Evolutionary conservation across 2,888 invertebrate genomes (phyloP).

Genomic region (Aphodius sticticus): DNA sequence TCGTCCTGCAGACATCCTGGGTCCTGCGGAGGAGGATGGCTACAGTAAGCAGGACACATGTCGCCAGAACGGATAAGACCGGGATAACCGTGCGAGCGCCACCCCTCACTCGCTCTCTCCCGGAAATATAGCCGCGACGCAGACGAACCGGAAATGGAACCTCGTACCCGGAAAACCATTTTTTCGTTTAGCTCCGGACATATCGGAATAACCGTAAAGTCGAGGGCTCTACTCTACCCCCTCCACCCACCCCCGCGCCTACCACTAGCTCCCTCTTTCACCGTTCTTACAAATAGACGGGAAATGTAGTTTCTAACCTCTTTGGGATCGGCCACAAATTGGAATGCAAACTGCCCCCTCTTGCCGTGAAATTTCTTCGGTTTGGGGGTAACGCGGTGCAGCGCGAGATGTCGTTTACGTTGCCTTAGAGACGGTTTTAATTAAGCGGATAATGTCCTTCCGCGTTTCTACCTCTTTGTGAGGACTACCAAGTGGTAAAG

Average conservation of each 20-base stretch:
- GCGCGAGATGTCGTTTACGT: neutral
- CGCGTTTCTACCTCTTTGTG: too few relatives aligned
- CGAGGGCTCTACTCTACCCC: slow-evolving; percentile 16
- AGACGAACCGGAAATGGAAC: slow-evolving; percentile 64
- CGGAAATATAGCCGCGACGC: slow-evolving; percentile 63
- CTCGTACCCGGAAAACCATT: slow-evolving; percentile 44
- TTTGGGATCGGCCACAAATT: neutral
- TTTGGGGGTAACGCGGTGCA: neutral
- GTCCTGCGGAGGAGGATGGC: slow-evolving; percentile 57
- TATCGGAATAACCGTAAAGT: slow-evolving; percentile 41
- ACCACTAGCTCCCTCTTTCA: neutral
- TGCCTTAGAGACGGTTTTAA: too few relatives aligned
- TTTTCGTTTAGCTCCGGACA: slow-evolving; percentile 46
- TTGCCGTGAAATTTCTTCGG: neutral
- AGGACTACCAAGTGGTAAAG: too few relatives aligned
- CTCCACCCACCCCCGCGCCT: neutral
- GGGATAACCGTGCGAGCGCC: slow-evolving; percentile 61
- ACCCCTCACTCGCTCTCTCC: slow-evolving; percentile 35
- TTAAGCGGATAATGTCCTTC: too few relatives aligned
- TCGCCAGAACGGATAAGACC: slow-evolving; percentile 64
- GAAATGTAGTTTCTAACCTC: neutral
- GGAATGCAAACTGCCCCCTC: neutral
- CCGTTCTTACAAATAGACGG: neutral
- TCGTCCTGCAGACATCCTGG: slow-evolving; percentile 49
- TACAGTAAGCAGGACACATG: slow-evolving; percentile 64